Evolutionary conservation across 2,113 vertebrate species (phyloP).

Genomic region (Willisornis vidua): DNA sequence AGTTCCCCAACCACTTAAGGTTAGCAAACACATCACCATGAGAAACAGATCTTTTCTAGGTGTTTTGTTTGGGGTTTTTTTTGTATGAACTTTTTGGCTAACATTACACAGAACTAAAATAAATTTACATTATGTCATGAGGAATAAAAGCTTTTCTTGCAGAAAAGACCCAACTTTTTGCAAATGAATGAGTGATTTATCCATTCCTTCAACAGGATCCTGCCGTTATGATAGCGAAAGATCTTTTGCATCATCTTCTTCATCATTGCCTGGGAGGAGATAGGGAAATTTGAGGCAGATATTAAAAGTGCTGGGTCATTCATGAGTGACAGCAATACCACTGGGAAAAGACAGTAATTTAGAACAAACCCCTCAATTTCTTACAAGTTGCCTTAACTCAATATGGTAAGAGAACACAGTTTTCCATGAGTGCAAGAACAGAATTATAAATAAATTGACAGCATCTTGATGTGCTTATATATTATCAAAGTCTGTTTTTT

Average conservation of each 20-base stretch:
- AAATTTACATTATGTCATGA: background rate
- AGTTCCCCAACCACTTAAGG: background rate
- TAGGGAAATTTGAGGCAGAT: background rate
- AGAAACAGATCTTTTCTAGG: background rate
- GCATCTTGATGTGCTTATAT: background rate
- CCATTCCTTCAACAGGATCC: background rate
- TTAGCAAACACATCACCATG: background rate
- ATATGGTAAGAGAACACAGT: background rate
- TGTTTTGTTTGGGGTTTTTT: background rate
- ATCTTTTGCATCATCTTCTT: background rate
- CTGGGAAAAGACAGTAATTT: background rate
- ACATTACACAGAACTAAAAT: background rate
- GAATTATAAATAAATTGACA: background rate
- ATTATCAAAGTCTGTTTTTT: background rate
- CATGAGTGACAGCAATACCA: background rate
- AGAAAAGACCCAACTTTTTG: background rate
- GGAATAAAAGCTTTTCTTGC: background rate
- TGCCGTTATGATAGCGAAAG: background rate
- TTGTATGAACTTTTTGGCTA: background rate
- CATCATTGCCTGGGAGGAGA: background rate
- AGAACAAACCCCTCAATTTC: background rate
- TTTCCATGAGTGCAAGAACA: background rate
- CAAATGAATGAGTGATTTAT: background rate
- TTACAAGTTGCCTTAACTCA: background rate
- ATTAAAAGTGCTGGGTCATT: background rate